These are phyloP conservation scores for Sylvia atricapilla DNA, from an alignment of 2,113 vertebrate species.

Conservation along the genomic window DNA sequence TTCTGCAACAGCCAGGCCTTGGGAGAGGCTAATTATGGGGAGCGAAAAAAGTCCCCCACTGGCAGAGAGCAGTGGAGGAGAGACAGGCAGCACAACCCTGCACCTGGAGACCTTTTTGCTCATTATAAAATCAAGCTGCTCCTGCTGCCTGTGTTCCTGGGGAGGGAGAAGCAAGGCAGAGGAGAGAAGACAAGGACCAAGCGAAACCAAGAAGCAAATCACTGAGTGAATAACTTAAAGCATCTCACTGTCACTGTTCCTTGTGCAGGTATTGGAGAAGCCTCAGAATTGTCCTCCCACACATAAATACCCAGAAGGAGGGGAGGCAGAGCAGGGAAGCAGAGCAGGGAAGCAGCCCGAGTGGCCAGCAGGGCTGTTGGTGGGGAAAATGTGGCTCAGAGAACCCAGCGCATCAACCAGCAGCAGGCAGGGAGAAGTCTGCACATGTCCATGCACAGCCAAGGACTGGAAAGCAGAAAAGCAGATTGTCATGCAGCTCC, in stretches of 20 bases:
- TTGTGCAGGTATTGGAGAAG: background rate
- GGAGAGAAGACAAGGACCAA: background rate
- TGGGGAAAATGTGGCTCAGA: background rate
- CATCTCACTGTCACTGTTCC: background rate
- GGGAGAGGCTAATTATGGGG: background rate
- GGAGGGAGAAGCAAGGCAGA: background rate
- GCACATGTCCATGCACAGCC: rapidly evolving
- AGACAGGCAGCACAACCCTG: background rate
- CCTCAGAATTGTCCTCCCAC: background rate
- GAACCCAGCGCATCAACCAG: rapidly evolving
- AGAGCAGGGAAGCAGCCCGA: background rate
- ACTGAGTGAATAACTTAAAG: background rate
- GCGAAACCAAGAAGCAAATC: background rate
- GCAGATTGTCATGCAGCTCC: background rate
- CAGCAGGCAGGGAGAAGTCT: background rate
- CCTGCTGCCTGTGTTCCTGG: background rate
- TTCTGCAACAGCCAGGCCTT: background rate
- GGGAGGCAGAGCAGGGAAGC: background rate
- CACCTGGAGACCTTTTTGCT: background rate
- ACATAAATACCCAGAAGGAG: background rate
- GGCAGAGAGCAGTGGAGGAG: background rate
- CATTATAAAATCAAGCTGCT: background rate
- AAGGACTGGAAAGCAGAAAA: background rate
- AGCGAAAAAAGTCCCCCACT: background rate
- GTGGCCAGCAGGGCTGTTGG: background rate